A percentile compares a stretch with the other conserved stretches of the same genome.
Evolutionary conservation across 2,888 invertebrate species (phyloP).

Genomic region (Amblyjoppa proteus): DNA sequence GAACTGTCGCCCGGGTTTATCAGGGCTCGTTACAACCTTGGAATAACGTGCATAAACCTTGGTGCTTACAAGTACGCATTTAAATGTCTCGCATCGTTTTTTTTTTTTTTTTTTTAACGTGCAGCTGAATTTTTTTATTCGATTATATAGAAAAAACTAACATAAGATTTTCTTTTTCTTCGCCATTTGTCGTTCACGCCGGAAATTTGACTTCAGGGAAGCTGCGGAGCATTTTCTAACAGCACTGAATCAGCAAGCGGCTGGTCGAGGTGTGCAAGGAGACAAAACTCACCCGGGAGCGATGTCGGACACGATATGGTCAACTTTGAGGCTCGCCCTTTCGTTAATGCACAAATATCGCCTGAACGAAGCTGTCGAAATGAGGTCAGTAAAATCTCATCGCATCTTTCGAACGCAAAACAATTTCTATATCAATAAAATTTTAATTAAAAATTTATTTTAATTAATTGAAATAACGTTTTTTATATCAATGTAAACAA

Average conservation of each 20-base stretch:
- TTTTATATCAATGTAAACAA: too few relatives aligned
- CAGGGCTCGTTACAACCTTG: conserved; percentile 98
- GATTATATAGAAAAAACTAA: not conserved
- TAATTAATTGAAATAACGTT: too few relatives aligned
- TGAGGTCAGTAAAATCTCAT: conserved; percentile 81
- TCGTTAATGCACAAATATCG: conserved; percentile 90
- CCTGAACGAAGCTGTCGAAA: conserved; percentile 86
- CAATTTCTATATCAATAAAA: too few relatives aligned
- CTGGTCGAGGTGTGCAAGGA: conserved; percentile 87
- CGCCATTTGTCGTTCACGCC: too few relatives aligned
- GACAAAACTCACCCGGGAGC: conserved; percentile 85
- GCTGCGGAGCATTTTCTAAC: conserved; percentile 98
- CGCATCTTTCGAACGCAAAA: not conserved
- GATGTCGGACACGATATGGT: conserved; percentile 98
- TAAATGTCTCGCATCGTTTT: not conserved
- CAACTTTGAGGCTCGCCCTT: conserved; percentile 94
- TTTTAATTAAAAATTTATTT: too few relatives aligned
- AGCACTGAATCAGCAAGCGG: conserved; percentile 96
- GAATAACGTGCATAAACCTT: conserved; percentile 98
- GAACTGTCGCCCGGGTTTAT: conserved; percentile 98
- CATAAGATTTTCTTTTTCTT: too few relatives aligned
- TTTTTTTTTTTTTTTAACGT: not conserved
- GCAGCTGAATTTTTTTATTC: not conserved
- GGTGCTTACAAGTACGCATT: conserved; percentile 90
- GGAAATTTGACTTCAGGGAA: conserved; percentile 87